These are phyloP conservation scores for Manacus vitellinus DNA, from an alignment of 2,113 vertebrate genomes.

Conservation along the genomic window DNA sequence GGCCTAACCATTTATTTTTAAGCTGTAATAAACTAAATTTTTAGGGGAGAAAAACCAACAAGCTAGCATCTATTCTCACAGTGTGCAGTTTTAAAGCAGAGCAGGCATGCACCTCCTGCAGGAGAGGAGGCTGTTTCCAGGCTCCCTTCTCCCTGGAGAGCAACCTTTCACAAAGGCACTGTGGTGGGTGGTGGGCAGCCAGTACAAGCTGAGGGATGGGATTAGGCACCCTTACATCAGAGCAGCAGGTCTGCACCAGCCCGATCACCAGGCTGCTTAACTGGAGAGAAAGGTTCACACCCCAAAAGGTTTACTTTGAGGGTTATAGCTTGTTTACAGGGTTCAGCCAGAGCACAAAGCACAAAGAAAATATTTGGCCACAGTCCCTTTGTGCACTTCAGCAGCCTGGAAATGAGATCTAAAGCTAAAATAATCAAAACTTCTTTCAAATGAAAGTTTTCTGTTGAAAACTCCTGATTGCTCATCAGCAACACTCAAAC, in stretches of 20 bases:
- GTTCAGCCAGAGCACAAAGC: neutral
- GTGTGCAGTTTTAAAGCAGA: neutral
- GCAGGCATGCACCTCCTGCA: neutral
- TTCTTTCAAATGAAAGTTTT: neutral
- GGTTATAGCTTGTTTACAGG: neutral
- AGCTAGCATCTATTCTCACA: rapidly evolving
- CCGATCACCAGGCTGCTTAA: neutral
- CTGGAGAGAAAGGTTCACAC: neutral
- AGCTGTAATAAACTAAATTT: neutral
- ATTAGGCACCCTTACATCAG: neutral
- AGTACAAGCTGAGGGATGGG: neutral
- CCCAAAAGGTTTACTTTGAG: neutral
- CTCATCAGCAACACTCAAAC: neutral
- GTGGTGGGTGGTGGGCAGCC: neutral
- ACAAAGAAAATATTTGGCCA: neutral
- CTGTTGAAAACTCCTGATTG: neutral
- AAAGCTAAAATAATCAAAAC: neutral
- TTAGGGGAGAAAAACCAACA: neutral
- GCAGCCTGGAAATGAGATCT: neutral
- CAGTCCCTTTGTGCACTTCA: neutral
- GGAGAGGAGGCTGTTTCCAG: neutral
- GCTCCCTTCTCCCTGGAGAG: neutral
- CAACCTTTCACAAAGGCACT: neutral
- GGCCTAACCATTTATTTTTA: neutral
- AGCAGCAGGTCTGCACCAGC: neutral